Percentiles rank a stretch among this genome's conserved stretches.
Conservation (phyloP, 1,140 invertebrate genomes). For the Ericerus pela region DNA sequence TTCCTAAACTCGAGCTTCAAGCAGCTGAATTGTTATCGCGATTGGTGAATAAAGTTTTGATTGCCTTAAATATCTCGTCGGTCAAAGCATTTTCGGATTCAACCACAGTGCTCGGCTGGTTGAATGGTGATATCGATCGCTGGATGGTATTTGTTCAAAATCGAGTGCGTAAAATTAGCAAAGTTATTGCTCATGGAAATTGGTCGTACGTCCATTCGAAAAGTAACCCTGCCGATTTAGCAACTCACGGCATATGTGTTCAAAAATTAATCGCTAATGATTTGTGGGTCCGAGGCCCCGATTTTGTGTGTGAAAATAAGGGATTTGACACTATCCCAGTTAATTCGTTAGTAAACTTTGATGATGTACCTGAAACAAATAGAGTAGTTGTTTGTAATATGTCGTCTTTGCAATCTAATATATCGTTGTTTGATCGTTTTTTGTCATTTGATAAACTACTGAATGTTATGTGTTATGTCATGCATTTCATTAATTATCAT, state of each 20-base stretch:
- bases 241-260: slow-evolving; percentile 11
- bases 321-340: too few species aligned
- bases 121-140: slow-evolving; percentile 21
- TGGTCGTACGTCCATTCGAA: slow-evolving; percentile 24
- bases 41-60: background rate
- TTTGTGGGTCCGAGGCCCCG: background rate
- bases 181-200: background rate
- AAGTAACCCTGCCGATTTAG: slow-evolving; percentile 24
- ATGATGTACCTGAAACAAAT: too few species aligned
- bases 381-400: too few species aligned
- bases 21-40: slow-evolving; percentile 19
- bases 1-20: slow-evolving; percentile 20
- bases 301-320: background rate
- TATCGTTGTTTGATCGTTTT: too few species aligned
- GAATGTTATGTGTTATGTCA: too few species aligned
- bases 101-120: slow-evolving; percentile 26
- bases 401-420: too few species aligned
- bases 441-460: too few species aligned
- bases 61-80: background rate
- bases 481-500: too few species aligned
- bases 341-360: too few species aligned
- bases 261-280: background rate
- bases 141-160: slow-evolving; percentile 22
- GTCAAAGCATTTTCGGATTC: slow-evolving; percentile 25
- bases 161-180: background rate